phyloP scores from a whole-genome alignment of 1,140 invertebrate species.

The Cydia pomonella region DNA sequence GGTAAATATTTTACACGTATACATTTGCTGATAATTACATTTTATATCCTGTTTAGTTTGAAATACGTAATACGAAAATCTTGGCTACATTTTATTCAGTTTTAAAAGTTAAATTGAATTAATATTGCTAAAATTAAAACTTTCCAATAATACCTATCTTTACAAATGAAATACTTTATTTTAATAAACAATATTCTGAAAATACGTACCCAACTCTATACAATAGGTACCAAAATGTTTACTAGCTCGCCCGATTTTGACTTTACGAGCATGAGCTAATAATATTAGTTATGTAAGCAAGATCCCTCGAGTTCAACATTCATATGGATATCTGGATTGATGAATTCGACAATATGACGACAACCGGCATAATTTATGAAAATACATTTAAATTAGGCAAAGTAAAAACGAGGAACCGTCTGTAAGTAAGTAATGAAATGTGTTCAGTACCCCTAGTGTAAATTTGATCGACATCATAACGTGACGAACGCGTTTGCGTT shows the following conservation, averaged over 20 bases:
- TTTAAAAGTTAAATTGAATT: too few species aligned
- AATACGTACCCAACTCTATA: background rate
- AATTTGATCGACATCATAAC: too few species aligned
- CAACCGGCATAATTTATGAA: background rate
- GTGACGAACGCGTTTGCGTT: too few species aligned
- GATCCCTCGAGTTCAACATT: constrained; percentile 1
- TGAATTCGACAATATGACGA: background rate
- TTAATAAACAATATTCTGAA: background rate
- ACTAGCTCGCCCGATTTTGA: background rate
- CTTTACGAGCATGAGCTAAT: background rate
- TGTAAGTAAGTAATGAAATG: too few species aligned
- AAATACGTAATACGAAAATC: too few species aligned
- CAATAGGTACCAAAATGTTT: background rate
- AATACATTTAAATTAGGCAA: background rate
- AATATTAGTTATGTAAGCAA: constrained; percentile 16
- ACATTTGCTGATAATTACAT: too few species aligned
- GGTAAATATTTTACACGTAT: too few species aligned
- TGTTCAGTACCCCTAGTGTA: too few species aligned
- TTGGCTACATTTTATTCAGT: too few species aligned
- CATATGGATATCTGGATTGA: constrained; percentile 7
- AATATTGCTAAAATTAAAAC: too few species aligned
- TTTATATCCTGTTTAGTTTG: too few species aligned
- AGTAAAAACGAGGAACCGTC: background rate
- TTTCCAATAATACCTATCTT: background rate
- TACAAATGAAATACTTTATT: background rate